Conservation (phyloP, 2,113 vertebrate genomes). For the Poeciliopsis turrubarensis region DNA sequence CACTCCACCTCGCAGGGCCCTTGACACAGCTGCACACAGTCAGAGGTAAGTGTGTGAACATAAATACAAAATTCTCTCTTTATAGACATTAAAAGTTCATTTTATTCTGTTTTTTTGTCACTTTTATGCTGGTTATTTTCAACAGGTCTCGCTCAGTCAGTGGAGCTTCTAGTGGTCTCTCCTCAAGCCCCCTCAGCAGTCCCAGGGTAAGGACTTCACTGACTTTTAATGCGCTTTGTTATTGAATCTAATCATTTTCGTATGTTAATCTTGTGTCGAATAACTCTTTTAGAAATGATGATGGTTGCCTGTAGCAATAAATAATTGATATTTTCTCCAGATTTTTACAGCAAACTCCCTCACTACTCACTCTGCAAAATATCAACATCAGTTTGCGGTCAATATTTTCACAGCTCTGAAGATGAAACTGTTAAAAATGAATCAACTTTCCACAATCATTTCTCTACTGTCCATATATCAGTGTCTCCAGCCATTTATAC, state of each 20-base stretch:
- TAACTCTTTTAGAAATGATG: background rate
- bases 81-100: background rate
- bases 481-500: conserved; percentile 41
- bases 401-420: background rate
- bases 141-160: conserved; percentile 91
- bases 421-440: background rate
- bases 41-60: conserved; percentile 81
- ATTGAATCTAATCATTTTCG: background rate
- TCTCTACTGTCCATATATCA: conserved; percentile 29
- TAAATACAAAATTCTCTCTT: background rate
- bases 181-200: conserved; percentile 92
- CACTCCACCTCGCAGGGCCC: conserved; percentile 87
- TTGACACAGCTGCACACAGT: conserved; percentile 91
- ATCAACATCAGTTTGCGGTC: background rate
- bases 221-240: background rate
- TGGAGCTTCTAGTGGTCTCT: conserved; percentile 90
- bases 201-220: conserved; percentile 85
- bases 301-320: background rate
- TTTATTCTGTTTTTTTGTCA: background rate
- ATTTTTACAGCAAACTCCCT: background rate
- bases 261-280: background rate
- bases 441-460: conserved; percentile 4
- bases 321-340: background rate
- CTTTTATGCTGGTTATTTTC: conserved; percentile 10
- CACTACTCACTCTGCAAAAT: background rate